Conservation (phyloP, 2,113 vertebrate species). For the Osmerus eperlanus region DNA sequence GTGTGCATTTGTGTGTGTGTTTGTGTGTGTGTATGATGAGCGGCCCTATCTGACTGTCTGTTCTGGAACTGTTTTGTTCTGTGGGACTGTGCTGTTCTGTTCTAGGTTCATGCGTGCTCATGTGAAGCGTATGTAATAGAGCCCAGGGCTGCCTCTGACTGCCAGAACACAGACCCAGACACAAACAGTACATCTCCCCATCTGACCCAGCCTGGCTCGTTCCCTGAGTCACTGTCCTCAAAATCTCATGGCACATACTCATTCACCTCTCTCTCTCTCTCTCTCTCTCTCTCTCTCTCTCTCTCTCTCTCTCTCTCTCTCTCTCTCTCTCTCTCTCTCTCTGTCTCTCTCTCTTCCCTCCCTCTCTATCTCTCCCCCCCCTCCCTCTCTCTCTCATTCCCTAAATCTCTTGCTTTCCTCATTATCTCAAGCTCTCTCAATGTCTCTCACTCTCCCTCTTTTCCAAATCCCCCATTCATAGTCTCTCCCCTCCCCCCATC, state of each 20-base stretch:
- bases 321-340: neutral
- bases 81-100: slow-evolving; percentile 29
- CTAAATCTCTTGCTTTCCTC: neutral
- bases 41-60: no score
- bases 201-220: neutral
- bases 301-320: neutral
- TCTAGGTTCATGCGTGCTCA: slow-evolving; percentile 15
- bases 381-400: neutral
- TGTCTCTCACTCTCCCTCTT: slow-evolving; percentile 17
- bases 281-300: neutral
- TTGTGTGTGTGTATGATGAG: no score
- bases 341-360: neutral
- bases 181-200: neutral
- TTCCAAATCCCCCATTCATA: slow-evolving; percentile 22
- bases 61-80: neutral
- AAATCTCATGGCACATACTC: slow-evolving; percentile 2
- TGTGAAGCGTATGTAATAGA: slow-evolving; percentile 11
- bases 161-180: slow-evolving; percentile 28
- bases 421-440: neutral
- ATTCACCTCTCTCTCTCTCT: neutral
- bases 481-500: slow-evolving; percentile 1
- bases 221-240: slow-evolving; percentile 5
- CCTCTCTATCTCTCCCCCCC: slow-evolving; percentile 6
- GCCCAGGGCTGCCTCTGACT: slow-evolving; percentile 20
- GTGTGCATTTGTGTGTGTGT: neutral